These are phyloP conservation scores for Nomada fabriciana DNA, from an alignment of 2,888 invertebrate species.

Conservation along the genomic window DNA sequence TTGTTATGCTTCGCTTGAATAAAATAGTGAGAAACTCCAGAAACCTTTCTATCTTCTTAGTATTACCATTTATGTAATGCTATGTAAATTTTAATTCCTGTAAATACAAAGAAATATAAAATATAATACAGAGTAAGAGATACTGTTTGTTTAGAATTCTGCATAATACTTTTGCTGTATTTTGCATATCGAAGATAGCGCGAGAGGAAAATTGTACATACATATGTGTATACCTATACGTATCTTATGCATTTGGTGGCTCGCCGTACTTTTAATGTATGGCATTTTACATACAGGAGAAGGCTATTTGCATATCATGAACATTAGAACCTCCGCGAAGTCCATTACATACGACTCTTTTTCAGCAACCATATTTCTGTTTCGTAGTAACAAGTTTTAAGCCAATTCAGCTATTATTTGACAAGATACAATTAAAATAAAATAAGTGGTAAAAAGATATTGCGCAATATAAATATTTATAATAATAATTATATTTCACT, in stretches of 20 bases:
- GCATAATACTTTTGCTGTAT: constrained; percentile 25
- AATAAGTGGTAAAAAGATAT: too few species aligned
- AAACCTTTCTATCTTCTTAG: too few species aligned
- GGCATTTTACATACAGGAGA: constrained; percentile 33
- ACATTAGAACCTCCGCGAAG: background rate
- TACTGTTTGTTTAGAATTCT: background rate
- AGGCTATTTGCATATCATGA: constrained; percentile 33
- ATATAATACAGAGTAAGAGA: background rate
- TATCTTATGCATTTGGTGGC: constrained; percentile 30
- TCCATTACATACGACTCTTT: background rate
- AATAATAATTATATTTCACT: too few species aligned
- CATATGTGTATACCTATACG: constrained; percentile 15
- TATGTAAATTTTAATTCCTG: too few species aligned
- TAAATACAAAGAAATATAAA: too few species aligned
- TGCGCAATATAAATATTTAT: too few species aligned
- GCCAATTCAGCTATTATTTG: background rate
- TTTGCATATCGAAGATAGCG: constrained; percentile 32
- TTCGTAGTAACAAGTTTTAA: background rate
- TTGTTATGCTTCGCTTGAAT: too few species aligned
- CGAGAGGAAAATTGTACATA: constrained; percentile 16
- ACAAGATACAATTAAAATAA: background rate
- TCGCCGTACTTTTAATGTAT: constrained; percentile 35
- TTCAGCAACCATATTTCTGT: constrained; percentile 2
- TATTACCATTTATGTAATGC: too few species aligned
- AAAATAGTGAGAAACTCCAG: too few species aligned